These are phyloP conservation scores for Onchidella celtica DNA, from an alignment of 2,888 invertebrate genomes.

Conservation along the genomic window DNA sequence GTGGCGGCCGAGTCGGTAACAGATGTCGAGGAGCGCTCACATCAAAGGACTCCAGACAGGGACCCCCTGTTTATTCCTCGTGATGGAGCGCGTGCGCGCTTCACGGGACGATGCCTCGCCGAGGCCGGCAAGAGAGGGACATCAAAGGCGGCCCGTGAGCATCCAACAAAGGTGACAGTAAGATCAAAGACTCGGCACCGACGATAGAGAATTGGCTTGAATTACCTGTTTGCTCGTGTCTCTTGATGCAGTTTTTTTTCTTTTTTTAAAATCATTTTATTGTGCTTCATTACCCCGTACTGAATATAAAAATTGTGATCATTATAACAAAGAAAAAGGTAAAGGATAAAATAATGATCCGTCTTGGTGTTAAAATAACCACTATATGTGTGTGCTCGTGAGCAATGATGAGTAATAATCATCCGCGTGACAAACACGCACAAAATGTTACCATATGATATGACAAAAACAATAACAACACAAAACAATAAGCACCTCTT, in stretches of 20 bases:
- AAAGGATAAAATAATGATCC: too few species aligned
- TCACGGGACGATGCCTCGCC: background rate
- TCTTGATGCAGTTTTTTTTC: conserved; percentile 11
- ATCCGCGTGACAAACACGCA: too few species aligned
- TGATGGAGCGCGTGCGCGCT: conserved; percentile 15
- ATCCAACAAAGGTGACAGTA: background rate
- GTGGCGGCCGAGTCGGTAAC: background rate
- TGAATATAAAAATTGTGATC: background rate
- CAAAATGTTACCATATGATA: too few species aligned
- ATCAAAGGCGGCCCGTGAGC: conserved; percentile 4
- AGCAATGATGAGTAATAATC: too few species aligned
- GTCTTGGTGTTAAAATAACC: too few species aligned
- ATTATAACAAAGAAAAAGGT: too few species aligned
- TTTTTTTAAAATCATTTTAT: background rate
- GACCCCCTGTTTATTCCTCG: conserved; percentile 3
- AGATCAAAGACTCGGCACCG: conserved; percentile 29
- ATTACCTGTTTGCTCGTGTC: background rate
- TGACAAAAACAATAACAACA: too few species aligned
- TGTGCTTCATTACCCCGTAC: too few species aligned
- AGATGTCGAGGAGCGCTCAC: background rate
- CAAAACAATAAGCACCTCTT: too few species aligned
- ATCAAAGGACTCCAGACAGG: conserved; percentile 3
- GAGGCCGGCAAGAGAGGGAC: conserved; percentile 10
- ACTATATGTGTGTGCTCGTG: too few species aligned
- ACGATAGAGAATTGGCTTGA: conserved; percentile 9